Base-by-base conservation (phyloP, 2,113 vertebrate species). In the Mungos mungo region DNA sequence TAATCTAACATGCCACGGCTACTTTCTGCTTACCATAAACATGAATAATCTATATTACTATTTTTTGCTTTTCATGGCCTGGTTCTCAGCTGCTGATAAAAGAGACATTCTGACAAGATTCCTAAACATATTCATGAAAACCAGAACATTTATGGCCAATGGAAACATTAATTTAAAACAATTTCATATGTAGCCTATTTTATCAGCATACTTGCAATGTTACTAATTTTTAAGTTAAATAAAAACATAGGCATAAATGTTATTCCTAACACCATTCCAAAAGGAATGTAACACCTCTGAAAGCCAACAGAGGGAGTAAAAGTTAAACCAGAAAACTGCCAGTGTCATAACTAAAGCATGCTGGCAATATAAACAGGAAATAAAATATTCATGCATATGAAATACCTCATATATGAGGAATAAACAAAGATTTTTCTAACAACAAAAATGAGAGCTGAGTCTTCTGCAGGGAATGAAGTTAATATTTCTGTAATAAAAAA, bases 231-330 rank as follows among this genome's bases (percentile, higher is more conserved):
- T 93, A 0, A 96, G 27, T 81, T 97, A 90, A 88, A 68, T 90
- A 19, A 92, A 97, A 92, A 98, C 45, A 97, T 45, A 74, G 74
- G 35, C n/a, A 96, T 82, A 89, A 66, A 93, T 41, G 21, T 38
- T 96, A 92, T 79, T 90, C 29, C 80, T 88, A 72, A 93, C 29
- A 57, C 15, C 21, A 68, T 52, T 94, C 66, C 74, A 93, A 95
- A 97, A 93, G 31, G 72, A 95, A 97, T 95, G 33, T 88, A 96
- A 90, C 65, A 93, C n/a, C 69, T 87, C 60, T 88, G 41, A 94
- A 97, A 68, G 86, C 1, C 77, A 96, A 86, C 16, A 85, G 89
- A 95, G 15, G 90, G 96, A 96, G 93, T 88, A 93, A 93, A 91
- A 35, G 23, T 81, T 52, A 95, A 90, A 85, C 76, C 15, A 96